Conservation (phyloP, 1,140 invertebrate genomes). For the Dermatophagoides farinae region DNA sequence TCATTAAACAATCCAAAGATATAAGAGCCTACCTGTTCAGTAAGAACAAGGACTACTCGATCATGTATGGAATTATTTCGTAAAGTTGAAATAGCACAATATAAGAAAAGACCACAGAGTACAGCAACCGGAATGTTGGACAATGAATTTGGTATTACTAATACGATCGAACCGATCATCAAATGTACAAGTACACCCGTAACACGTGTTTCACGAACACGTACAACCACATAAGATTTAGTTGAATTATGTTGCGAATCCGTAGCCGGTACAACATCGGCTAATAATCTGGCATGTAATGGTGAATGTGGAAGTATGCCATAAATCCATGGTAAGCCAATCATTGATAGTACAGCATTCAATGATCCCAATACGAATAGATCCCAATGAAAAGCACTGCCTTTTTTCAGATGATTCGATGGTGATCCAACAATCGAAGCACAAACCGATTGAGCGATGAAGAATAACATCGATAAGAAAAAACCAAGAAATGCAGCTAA, state of each 20-base stretch:
- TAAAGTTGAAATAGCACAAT: slow-evolving; percentile 40
- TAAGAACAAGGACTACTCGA: slow-evolving; percentile 37
- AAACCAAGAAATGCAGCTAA: slow-evolving; percentile 29
- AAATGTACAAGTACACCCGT: slow-evolving; percentile 38
- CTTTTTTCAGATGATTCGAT: slow-evolving; percentile 26
- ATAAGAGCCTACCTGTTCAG: slow-evolving; percentile 34
- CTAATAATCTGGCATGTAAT: slow-evolving; percentile 38
- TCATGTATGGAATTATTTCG: slow-evolving; percentile 44
- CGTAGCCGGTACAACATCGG: slow-evolving; percentile 40
- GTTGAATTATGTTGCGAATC: slow-evolving; percentile 26
- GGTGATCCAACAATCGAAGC: slow-evolving; percentile 31
- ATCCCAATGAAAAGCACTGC: slow-evolving; percentile 16
- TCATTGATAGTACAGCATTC: slow-evolving; percentile 36
- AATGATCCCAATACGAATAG: slow-evolving; percentile 25
- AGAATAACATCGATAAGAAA: slow-evolving; percentile 32
- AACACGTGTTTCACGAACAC: slow-evolving; percentile 37
- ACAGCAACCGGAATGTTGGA: slow-evolving; percentile 39
- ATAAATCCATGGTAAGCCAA: slow-evolving; percentile 41
- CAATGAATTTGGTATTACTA: slow-evolving; percentile 36
- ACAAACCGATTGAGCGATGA: slow-evolving; percentile 36
- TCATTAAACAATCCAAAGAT: no score
- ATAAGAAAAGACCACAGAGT: slow-evolving; percentile 43
- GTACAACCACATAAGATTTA: slow-evolving; percentile 32
- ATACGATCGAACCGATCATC: slow-evolving; percentile 38
- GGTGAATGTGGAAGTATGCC: slow-evolving; percentile 42